Evolutionary conservation across 1,140 invertebrate genomes (phyloP), one percentile per base, ranked within the genome.

Genomic region (Rhynchophorus ferrugineus): DNA sequence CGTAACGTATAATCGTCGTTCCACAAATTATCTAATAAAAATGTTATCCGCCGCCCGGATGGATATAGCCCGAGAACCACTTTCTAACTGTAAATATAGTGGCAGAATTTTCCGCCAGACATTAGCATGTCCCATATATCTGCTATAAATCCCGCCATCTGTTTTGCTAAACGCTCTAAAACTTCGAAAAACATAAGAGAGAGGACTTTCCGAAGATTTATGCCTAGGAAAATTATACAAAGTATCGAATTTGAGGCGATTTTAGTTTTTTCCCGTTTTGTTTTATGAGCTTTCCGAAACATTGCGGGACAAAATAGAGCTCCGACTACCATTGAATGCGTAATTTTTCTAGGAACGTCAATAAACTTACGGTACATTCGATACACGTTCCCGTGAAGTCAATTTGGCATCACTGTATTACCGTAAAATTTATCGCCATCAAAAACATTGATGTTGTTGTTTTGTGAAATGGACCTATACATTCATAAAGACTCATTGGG

Each of bases 201-300:
- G 24, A 47, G 21, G 24, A 22, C 45, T 18, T 47, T 37, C 34
- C 14, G 24, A 20, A 47, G 45, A 47, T 47, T 47, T 47, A 47
- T 47, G 5, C 24, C 5, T 11, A 8, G 33, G 33, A 37, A 47
- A 47, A 33, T 47, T 47, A 47, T 47, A 47, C 45, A 47, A 47
- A 47, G 34, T 33, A 47, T 47, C 45, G 45, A 47, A 35, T 37
- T 47, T 33, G 14, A 13, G 9, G 45, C 45, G 34, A 47, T 47
- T 47, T 47, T 17, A 47, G 9, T 44, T 44, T 24, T 44, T 44
- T 44, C 43, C 11, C 9, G 9, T 9, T 9, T 7, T 11, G 19
- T 17, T 43, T 43, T 43, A 43, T 43, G 41, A 43, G 41, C 1
- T 13, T 11, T 17, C 1, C 14, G 16, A 19, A 43, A n/a, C 11